Percentiles rank a stretch among this genome's conserved stretches.
These are phyloP conservation scores for Kryptolebias ocellatus DNA, from an alignment of 2,797 vertebrate species.

Conservation along the genomic window DNA sequence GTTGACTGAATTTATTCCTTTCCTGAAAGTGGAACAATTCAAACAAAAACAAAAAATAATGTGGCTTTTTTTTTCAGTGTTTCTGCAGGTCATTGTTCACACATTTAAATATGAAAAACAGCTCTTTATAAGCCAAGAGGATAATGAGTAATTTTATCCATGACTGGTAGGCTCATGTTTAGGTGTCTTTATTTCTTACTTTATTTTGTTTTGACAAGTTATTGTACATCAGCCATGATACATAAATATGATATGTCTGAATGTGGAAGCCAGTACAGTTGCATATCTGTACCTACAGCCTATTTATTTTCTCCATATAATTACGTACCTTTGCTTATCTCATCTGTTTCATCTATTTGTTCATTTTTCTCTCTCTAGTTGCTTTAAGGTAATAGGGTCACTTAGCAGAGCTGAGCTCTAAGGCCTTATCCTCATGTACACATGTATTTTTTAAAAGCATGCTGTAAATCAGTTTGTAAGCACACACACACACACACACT, in stretches of 20 bases:
- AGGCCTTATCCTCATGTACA: background rate
- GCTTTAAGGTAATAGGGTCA: constrained; percentile 5
- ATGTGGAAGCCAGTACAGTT: background rate
- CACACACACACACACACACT: background rate
- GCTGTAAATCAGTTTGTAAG: too few species aligned
- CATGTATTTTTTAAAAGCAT: constrained; percentile 2
- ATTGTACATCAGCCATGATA: too few species aligned
- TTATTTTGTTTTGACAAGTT: too few species aligned
- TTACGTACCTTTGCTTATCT: constrained; percentile 2
- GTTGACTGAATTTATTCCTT: constrained; percentile 23
- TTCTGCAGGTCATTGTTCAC: background rate
- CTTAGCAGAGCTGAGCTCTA: background rate
- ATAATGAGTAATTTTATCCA: background rate
- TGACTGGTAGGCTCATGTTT: too few species aligned
- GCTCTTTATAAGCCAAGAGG: background rate
- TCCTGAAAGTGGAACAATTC: constrained; percentile 7
- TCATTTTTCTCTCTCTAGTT: constrained; percentile 1
- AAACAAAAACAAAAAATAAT: constrained; percentile 2
- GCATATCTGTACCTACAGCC: background rate
- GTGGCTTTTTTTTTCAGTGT: constrained; percentile 8
- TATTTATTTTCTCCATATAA: constrained; percentile 8
- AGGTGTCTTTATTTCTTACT: too few species aligned
- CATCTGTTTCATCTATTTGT: constrained; percentile 10
- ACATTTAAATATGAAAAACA: background rate
- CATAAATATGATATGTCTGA: too few species aligned